Evolutionary conservation across 2,888 invertebrate species (phyloP), one percentile per base, ranked within the genome.

Genomic region (Sisyra terminalis): DNA sequence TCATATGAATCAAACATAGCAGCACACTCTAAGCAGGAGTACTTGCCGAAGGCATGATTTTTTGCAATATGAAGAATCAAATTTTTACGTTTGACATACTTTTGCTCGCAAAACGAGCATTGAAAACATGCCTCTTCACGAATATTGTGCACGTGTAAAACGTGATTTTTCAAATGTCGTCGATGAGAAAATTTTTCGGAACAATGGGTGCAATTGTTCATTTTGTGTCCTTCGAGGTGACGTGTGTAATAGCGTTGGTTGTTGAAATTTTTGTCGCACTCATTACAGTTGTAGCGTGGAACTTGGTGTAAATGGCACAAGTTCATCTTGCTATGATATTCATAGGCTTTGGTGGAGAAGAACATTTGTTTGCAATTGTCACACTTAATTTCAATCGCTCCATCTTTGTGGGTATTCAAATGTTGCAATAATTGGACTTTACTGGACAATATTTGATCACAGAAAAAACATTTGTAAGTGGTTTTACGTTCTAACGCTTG

Each of bases 131-230:
- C 44, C 30, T 47, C 46, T 45, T 53, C 49, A 45, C 50, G 50
- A 24, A 52, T 49, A 14, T 48, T 46, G 37, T 60, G 60, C 2
- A 49, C 50, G 39, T 55, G 53, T 38, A 55, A 52, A 32, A 59
- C 47, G 44, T 60, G 60, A 29, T 55, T 51, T 6, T 55, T 55
- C 10, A 60, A 47, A 39, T 60, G 55, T 42, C 55, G 55, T 15
- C 56, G 50, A 14, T 55, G 47, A 1, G 60, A 58, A 43, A 60
- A 55, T 40, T 57, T 56, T 18, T 54, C 54, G 42, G 52, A 55
- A 44, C 60, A 60, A 40, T 56, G 54, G 3, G 54, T 50, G 37
- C 60, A 60, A 44, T 59, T 58, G 44, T 60, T 60, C 31, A 57
- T 52, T 32, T 55, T 53, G 44, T 60, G 60, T 2, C 59, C 59